Base-by-base conservation (phyloP, 2,113 vertebrate species). In the Onychostoma macrolepis region DNA sequence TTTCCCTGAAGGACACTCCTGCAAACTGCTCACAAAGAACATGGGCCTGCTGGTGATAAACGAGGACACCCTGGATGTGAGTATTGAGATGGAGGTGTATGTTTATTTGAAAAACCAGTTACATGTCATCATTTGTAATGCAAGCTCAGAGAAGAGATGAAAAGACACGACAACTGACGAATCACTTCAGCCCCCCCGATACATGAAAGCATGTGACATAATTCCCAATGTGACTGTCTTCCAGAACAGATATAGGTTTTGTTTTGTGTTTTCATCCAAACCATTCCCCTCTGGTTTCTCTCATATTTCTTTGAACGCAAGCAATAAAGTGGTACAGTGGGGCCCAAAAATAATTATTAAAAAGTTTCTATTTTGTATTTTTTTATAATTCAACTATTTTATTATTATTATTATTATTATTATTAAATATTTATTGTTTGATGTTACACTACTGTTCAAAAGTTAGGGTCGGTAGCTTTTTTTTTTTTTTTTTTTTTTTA, bases 31-130 rank as follows among this genome's bases (percentile, higher is more conserved):
- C 91, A 97, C 94, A 87, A 99, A 98, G 94, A 99, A 99, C 93
- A 99, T 99, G 98, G 98, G 97, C 63, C 94, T 99, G 91, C 96
- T 99, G 56, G 97, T 99, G 89, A 96, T 99, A 88, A 99, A 99
- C 87, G 97, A 99, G 93, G 98, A 95, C 81, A 98, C 97, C 30
- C 96, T 99, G 81, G 98, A 99, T 87, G 98, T 99, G 95, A 98
- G 98, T 98, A 94, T 67, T 30, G 65, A 45, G 61, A 85, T 77
- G 30, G 33, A 65, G 53, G 63, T 69, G n/a, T 21, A 45, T 80
- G 48, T 76, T 9, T 19, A 17, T 76, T 58, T 87, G 56, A 80
- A 76, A 79, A 67, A 72, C 6, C n/a, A 45, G 17, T 48, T 71
- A 8, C 63, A 36, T 26, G 26, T 83, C 65, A 30, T 61, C 80